These are phyloP conservation scores for Procambarus clarkii DNA, from an alignment of 1,140 invertebrate species.

Conservation along the genomic window DNA sequence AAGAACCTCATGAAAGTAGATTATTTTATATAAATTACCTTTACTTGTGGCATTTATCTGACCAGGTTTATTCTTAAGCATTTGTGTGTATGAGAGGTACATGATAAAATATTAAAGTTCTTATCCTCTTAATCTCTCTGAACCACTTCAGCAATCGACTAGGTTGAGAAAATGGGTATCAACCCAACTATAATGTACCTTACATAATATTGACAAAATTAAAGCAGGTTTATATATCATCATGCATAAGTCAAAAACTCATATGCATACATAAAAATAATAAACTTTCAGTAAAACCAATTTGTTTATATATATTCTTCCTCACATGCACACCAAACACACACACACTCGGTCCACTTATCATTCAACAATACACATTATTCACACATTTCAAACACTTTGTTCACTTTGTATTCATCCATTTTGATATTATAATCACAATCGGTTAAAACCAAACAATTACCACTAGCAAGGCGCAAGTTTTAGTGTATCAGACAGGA, in stretches of 20 bases:
- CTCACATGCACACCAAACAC: not conserved
- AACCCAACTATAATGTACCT: not conserved
- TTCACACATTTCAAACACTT: not conserved
- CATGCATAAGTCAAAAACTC: too few relatives aligned
- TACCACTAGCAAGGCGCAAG: not conserved
- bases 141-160: not conserved
- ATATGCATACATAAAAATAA: not conserved
- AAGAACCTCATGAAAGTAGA: not conserved
- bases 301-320: not conserved
- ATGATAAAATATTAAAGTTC: not conserved
- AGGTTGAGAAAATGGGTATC: not conserved
- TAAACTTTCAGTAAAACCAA: not conserved
- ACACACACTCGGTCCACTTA: not conserved
- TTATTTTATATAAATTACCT: not conserved
- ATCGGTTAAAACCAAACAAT: not conserved
- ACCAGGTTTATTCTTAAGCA: too few relatives aligned
- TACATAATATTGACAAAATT: too few relatives aligned
- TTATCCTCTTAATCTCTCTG: not conserved
- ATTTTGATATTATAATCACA: not conserved
- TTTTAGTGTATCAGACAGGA: not conserved
- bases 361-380: not conserved
- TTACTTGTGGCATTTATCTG: too few relatives aligned
- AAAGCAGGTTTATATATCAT: too few relatives aligned
- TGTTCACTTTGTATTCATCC: not conserved
- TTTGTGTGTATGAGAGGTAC: not conserved